Evolutionary conservation across 1,140 invertebrate genomes (phyloP).

Genomic region (Conopomorpha cramerella): DNA sequence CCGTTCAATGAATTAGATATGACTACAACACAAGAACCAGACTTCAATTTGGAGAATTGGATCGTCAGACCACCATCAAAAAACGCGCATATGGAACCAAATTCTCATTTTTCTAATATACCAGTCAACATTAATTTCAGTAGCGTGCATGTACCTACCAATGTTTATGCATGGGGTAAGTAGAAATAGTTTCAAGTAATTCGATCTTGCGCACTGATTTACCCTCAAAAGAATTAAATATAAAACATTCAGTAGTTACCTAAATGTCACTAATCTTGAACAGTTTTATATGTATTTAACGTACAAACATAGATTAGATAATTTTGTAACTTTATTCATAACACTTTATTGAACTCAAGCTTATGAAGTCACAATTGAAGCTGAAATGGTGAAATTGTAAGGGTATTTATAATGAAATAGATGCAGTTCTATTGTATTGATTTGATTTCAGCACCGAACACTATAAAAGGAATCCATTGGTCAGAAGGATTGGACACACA

Average conservation of each 20-base stretch:
- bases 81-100: conserved; percentile 62
- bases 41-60: conserved; percentile 57
- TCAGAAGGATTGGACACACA: conserved; percentile 85
- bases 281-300: too few species aligned
- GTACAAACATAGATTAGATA: too few species aligned
- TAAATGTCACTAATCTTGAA: too few species aligned
- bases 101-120: conserved; percentile 79
- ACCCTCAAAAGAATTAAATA: too few species aligned
- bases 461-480: conserved; percentile 75
- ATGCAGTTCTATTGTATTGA: too few species aligned
- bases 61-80: conserved; percentile 57
- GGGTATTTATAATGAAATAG: too few species aligned
- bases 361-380: too few species aligned
- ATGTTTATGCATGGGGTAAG: conserved; percentile 90
- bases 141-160: conserved; percentile 93
- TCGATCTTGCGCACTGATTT: too few species aligned
- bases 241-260: too few species aligned
- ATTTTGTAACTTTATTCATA: too few species aligned
- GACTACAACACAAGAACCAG: conserved; percentile 52
- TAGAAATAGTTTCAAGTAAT: conserved; percentile 10
- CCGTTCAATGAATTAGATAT: conserved; percentile 29
- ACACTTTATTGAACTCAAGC: too few species aligned
- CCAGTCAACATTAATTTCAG: conserved; percentile 83
- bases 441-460: conserved; percentile 66
- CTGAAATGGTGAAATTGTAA: too few species aligned